These are phyloP conservation scores for Suillia variegata DNA, from an alignment of 2,888 invertebrate genomes.

Conservation along the genomic window DNA sequence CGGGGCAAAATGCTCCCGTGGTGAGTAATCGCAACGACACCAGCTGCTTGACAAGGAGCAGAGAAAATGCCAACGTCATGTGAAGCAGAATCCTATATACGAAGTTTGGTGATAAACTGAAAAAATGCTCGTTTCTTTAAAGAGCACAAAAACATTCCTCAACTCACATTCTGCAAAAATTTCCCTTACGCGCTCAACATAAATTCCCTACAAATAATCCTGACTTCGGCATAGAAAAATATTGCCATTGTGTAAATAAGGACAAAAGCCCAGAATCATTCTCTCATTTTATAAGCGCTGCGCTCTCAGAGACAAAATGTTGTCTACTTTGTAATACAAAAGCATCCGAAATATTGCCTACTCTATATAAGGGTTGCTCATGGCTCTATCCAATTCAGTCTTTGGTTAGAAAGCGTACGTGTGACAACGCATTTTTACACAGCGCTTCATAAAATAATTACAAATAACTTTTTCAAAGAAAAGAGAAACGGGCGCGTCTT, in stretches of 20 bases:
- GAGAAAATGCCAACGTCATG: neutral
- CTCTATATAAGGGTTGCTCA: conserved; percentile 48
- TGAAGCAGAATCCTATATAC: neutral
- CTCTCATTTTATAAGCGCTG: too few relatives aligned
- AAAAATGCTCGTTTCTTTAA: too few relatives aligned
- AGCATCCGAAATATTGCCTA: conserved; percentile 21
- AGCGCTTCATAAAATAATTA: conserved; percentile 2
- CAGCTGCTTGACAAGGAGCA: conserved; percentile 13
- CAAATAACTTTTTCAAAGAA: neutral
- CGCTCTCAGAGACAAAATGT: too few relatives aligned
- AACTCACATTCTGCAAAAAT: neutral
- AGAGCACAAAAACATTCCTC: neutral
- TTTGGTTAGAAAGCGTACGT: conserved; percentile 42
- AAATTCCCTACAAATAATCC: too few relatives aligned
- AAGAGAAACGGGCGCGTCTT: conserved; percentile 32
- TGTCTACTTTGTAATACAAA: too few relatives aligned
- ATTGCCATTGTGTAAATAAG: too few relatives aligned
- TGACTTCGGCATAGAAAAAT: too few relatives aligned
- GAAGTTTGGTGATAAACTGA: neutral
- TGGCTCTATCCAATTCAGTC: conserved; percentile 42
- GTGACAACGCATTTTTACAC: conserved; percentile 22
- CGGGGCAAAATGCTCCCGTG: neutral
- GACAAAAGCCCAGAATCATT: too few relatives aligned
- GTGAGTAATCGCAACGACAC: conserved; percentile 1
- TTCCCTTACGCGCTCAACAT: too few relatives aligned